Conservation (phyloP, 2,888 invertebrate species). For the Phengaris alcon region DNA sequence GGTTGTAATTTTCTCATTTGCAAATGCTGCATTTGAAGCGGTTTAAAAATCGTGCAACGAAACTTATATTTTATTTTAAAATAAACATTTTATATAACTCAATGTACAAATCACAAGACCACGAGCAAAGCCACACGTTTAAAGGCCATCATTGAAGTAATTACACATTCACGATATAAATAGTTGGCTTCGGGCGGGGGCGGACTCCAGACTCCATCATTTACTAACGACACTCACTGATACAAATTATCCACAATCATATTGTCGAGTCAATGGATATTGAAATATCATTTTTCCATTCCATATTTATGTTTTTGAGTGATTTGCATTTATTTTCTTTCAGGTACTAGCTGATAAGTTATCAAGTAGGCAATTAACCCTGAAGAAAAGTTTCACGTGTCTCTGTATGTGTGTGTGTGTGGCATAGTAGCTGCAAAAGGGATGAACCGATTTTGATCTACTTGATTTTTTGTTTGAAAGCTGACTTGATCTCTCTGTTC, state of each 20-base stretch:
- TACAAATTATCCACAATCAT: slow-evolving; percentile 2
- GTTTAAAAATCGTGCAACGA: not conserved
- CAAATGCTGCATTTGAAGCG: no score
- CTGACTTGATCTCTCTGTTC: no score
- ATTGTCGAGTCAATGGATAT: not conserved
- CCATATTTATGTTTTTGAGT: not conserved
- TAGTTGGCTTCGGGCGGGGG: not conserved
- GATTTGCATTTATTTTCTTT: no score
- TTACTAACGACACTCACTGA: slow-evolving; percentile 4
- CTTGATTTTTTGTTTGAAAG: no score
- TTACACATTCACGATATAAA: slow-evolving; percentile 11
- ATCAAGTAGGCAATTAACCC: no score
- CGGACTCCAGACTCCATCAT: not conserved
- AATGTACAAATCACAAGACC: not conserved
- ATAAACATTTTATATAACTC: not conserved
- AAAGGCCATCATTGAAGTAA: slow-evolving; percentile 15
- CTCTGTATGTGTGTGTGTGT: no score
- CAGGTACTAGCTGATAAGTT: no score
- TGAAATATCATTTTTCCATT: slow-evolving; percentile 1
- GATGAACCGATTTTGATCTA: no score
- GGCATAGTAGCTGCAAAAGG: no score
- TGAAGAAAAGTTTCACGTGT: no score
- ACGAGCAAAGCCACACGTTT: not conserved
- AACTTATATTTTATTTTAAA: not conserved
- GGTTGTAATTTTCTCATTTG: no score